These are phyloP conservation scores for Psittacula echo DNA, from an alignment of 2,797 vertebrate genomes.

Conservation along the genomic window DNA sequence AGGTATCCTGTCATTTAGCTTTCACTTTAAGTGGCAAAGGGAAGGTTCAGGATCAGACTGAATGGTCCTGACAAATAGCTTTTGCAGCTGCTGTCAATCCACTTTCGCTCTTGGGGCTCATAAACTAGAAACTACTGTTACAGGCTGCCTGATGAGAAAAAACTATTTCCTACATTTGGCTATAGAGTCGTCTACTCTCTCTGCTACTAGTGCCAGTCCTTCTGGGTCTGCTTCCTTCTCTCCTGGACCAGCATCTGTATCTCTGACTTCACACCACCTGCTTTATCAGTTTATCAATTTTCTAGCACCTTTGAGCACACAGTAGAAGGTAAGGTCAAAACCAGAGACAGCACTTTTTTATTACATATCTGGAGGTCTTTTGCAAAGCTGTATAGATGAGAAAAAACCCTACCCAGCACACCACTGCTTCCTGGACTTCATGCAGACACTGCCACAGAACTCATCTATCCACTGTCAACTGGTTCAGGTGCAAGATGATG, in stretches of 20 bases:
- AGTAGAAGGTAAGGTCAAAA: not conserved
- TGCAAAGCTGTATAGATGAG: not conserved
- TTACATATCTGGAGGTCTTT: not conserved
- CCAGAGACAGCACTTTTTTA: not conserved
- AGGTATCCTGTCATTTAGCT: not conserved
- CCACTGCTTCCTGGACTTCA: not conserved
- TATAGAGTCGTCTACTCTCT: not conserved
- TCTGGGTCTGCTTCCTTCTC: slow-evolving; percentile 22
- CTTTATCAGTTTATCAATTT: not conserved
- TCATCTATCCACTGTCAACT: not conserved
- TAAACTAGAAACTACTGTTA: not conserved
- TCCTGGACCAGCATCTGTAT: not conserved
- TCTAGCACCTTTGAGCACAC: not conserved
- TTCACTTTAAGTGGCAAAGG: not conserved
- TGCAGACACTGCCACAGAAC: not conserved
- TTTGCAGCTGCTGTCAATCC: not conserved
- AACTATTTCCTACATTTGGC: not conserved
- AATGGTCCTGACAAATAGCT: not conserved
- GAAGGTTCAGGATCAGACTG: not conserved
- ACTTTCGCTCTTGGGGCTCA: not conserved
- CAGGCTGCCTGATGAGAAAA: not conserved
- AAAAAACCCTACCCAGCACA: not conserved
- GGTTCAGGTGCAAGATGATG: not conserved
- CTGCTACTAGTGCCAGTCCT: not conserved
- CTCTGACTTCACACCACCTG: not conserved